Conservation (phyloP, 2,797 vertebrate genomes). For the Anolis apletophallus region DNA sequence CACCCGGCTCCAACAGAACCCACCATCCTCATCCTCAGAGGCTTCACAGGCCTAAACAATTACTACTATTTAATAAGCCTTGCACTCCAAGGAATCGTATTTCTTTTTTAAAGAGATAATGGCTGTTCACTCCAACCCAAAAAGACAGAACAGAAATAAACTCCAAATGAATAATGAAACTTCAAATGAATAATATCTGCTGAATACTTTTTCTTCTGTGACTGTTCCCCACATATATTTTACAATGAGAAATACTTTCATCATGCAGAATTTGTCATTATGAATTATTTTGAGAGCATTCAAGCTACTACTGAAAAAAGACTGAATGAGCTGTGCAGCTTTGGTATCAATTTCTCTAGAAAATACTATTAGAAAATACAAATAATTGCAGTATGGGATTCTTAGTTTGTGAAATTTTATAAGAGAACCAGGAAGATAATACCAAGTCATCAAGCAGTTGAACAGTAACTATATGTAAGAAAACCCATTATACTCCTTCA, state of each 20-base stretch:
- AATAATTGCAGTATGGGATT: too few relatives aligned
- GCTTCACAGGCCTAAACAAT: too few relatives aligned
- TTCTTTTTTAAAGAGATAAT: accelerated
- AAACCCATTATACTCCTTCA: background rate
- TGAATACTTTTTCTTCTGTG: slow-evolving; percentile 2
- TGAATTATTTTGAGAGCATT: slow-evolving; percentile 11
- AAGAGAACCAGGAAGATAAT: background rate
- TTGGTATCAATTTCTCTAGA: background rate
- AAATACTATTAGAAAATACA: background rate
- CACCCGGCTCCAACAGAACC: too few relatives aligned
- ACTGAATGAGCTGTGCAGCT: background rate
- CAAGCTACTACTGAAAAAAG: slow-evolving; percentile 2
- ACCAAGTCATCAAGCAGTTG: background rate
- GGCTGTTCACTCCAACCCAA: background rate
- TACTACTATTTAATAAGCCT: background rate
- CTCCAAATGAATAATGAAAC: background rate
- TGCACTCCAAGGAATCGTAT: background rate
- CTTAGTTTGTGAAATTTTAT: background rate
- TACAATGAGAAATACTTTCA: slow-evolving; percentile 18
- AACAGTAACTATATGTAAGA: background rate
- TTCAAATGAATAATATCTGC: background rate
- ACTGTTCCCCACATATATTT: background rate
- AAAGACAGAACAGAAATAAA: accelerated
- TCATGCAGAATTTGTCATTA: slow-evolving; percentile 15
- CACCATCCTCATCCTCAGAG: too few relatives aligned